These are phyloP conservation scores for Anas capensis DNA, from an alignment of 2,797 vertebrate species.

Conservation along the genomic window DNA sequence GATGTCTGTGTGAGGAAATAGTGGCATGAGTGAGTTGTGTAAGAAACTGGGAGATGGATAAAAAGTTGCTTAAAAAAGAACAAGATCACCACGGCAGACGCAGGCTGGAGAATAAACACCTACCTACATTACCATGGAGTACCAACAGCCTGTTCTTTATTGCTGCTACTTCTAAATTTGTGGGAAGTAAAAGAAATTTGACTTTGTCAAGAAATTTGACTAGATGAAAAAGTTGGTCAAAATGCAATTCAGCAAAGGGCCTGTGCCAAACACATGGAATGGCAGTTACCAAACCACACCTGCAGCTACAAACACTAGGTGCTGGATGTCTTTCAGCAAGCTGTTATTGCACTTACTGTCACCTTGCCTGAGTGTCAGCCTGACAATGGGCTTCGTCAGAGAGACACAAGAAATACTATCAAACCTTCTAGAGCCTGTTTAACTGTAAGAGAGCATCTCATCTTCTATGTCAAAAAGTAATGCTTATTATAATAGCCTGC, in stretches of 20 bases:
- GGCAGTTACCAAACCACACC: neutral
- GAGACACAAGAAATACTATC: neutral
- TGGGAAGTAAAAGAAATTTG: neutral
- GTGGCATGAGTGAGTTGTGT: neutral
- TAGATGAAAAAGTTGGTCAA: neutral
- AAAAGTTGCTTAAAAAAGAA: neutral
- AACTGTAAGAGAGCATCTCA: neutral
- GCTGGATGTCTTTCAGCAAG: neutral
- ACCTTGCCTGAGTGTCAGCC: neutral
- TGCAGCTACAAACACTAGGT: neutral
- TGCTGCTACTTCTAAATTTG: neutral
- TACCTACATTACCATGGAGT: neutral
- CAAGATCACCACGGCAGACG: neutral
- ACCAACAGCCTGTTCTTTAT: neutral
- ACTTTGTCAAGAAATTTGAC: neutral
- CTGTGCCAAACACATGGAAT: neutral
- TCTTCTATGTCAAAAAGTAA: neutral
- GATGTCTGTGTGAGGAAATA: neutral
- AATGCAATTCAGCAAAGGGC: neutral
- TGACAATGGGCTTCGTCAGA: neutral
- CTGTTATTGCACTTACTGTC: neutral
- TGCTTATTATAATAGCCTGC: neutral
- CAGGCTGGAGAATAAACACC: neutral
- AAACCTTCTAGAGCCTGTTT: neutral
- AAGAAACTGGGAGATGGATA: neutral